phyloP scores from a whole-genome alignment of 2,113 vertebrate genomes.

The Hemiscyllium ocellatum region DNA sequence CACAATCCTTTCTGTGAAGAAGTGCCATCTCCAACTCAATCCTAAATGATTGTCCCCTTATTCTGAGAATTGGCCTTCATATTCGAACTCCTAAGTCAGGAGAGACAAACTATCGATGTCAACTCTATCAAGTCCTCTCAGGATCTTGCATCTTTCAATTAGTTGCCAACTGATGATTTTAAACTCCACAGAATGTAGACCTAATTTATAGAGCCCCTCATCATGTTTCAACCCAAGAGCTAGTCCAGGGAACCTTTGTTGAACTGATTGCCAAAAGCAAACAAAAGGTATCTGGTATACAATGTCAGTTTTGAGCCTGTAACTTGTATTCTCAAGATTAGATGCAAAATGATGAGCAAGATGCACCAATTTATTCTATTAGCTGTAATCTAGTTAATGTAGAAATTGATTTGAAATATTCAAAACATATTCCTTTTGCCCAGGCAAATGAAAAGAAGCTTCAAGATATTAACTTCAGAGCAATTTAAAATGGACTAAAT shows the following conservation, averaged over 20 bases:
- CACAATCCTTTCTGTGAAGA: no score
- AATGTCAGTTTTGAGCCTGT: neutral
- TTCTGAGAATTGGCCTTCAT: neutral
- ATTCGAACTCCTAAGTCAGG: neutral
- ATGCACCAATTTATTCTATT: neutral
- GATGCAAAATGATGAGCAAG: neutral
- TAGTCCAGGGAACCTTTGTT: neutral
- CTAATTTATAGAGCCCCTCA: neutral
- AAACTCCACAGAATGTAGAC: neutral
- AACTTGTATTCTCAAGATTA: neutral
- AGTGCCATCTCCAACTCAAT: no score
- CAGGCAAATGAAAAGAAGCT: neutral
- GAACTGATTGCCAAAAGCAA: neutral
- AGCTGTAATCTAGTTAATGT: neutral
- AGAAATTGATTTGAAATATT: neutral
- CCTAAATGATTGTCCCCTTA: neutral
- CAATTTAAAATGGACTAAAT: neutral
- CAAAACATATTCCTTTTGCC: conserved; percentile 10
- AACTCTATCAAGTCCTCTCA: neutral
- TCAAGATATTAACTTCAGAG: conserved; percentile 13
- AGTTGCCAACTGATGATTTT: neutral
- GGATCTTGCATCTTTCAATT: neutral
- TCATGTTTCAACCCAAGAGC: neutral
- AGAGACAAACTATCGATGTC: neutral
- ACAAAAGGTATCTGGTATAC: neutral